phyloP scores from a whole-genome alignment of 2,113 vertebrate genomes.

The Gnathonemus echidnorhynchus region DNA sequence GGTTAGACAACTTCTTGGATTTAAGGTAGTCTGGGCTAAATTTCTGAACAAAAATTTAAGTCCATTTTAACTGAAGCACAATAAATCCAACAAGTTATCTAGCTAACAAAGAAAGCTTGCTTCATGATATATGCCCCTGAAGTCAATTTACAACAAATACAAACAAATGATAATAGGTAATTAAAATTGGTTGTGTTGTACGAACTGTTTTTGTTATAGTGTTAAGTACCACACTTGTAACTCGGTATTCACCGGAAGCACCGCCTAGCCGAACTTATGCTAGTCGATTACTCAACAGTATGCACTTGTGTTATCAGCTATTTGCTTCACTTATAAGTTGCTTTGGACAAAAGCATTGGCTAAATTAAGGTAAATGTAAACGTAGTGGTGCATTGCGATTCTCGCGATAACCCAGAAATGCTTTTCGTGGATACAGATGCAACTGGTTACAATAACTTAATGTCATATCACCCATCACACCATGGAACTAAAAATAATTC shows the following conservation, averaged over 20 bases:
- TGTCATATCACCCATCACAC: not conserved
- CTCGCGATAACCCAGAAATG: not conserved
- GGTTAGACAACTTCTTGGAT: not conserved
- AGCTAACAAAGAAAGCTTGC: not conserved
- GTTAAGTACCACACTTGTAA: not conserved
- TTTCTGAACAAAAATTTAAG: not conserved
- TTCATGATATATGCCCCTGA: not conserved
- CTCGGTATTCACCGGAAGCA: not conserved
- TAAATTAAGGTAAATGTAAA: not conserved
- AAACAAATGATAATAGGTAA: not conserved
- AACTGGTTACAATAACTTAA: not conserved
- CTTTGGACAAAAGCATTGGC: not conserved
- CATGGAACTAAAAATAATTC: not conserved
- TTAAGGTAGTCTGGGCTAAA: not conserved
- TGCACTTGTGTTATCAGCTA: not conserved
- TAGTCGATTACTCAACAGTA: not conserved
- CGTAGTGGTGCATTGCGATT: not conserved
- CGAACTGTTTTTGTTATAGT: not conserved
- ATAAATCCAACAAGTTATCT: not conserved
- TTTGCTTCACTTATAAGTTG: not conserved
- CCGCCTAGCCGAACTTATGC: not conserved
- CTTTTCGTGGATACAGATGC: not conserved
- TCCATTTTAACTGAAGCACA: not conserved
- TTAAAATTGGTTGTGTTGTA: not conserved
- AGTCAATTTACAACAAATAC: not conserved